phyloP scores from a whole-genome alignment of 2,888 invertebrate species.

The Oscheius sp. region DNA sequence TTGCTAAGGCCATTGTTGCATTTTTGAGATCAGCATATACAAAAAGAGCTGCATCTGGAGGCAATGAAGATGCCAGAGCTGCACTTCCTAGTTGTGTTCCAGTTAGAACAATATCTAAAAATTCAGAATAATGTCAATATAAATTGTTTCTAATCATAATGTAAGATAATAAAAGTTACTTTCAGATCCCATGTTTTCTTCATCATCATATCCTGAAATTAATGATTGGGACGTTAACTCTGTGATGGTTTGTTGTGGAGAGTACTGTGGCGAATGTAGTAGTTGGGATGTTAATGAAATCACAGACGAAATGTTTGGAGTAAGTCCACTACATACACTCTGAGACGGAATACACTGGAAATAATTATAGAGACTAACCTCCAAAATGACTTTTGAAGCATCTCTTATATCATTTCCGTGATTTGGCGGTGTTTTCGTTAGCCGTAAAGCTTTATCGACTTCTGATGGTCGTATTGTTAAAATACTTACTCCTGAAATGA shows the following conservation, averaged over 20 bases:
- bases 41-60: conserved; percentile 90
- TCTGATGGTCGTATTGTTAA: conserved; percentile 7
- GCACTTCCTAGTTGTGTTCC: conserved; percentile 90
- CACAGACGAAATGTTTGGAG: conserved; percentile 18
- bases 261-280: conserved; percentile 24
- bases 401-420: conserved; percentile 27
- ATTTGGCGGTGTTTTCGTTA: conserved; percentile 20
- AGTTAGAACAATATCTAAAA: conserved; percentile 4
- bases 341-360: conserved; percentile 3
- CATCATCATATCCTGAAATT: background rate
- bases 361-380: conserved; percentile 11
- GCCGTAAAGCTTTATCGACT: conserved; percentile 28
- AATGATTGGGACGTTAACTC: conserved; percentile 20
- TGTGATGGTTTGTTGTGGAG: conserved; percentile 21
- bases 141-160: too few species aligned
- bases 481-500: conserved; percentile 12
- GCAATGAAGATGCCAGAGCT: conserved; percentile 88
- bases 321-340: conserved; percentile 40
- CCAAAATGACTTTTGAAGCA: conserved; percentile 22
- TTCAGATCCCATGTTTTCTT: background rate
- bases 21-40: conserved; percentile 88
- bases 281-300: conserved; percentile 23
- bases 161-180: too few species aligned
- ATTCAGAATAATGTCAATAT: too few species aligned
- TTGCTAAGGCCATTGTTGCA: conserved; percentile 86